phyloP scores from a whole-genome alignment of 1,140 invertebrate genomes.

The Micrasema longulum region DNA sequence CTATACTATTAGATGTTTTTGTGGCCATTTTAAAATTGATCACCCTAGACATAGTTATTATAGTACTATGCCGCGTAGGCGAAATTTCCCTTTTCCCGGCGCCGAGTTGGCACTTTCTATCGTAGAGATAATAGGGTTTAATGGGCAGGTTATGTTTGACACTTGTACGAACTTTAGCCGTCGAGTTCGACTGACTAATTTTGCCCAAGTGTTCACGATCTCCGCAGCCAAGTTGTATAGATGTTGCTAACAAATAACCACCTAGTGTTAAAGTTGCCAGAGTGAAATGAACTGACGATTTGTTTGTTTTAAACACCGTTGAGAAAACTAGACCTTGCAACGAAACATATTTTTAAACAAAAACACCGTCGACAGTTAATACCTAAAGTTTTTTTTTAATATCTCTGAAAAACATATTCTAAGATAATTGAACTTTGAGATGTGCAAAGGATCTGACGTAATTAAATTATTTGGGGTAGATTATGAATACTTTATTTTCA shows the following conservation, averaged over 20 bases:
- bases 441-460: no score
- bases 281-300: background rate
- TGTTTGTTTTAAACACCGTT: background rate
- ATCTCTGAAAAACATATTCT: no score
- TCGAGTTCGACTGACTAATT: constrained; percentile 9
- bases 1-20: no score
- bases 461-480: no score
- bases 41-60: no score
- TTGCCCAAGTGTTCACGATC: background rate
- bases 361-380: no score
- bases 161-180: constrained; percentile 33
- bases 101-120: constrained; percentile 22
- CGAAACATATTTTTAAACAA: no score
- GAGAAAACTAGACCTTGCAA: background rate
- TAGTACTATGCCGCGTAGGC: background rate
- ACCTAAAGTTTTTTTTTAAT: no score
- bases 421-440: no score
- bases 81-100: background rate
- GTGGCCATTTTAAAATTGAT: no score
- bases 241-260: background rate
- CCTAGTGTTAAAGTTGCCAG: background rate
- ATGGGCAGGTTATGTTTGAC: constrained; percentile 33
- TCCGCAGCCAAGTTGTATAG: no score
- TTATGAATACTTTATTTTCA: no score
- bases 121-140: constrained; percentile 18